Evolutionary conservation across 2,797 vertebrate genomes (phyloP), one percentile per base, ranked within the genome.

Genomic region (Euthynnus affinis): DNA sequence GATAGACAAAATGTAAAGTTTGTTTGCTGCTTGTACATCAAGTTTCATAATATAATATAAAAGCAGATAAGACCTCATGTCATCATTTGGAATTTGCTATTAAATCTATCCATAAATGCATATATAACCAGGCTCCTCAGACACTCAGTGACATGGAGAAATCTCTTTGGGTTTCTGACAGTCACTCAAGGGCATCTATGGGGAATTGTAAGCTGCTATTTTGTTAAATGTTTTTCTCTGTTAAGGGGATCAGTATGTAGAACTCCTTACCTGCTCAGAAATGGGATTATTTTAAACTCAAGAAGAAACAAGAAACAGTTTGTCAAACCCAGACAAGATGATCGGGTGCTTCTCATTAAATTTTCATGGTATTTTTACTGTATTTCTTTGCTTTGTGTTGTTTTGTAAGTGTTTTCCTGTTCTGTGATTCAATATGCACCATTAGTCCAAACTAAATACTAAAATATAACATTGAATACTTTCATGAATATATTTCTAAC

Each of bases 21-120:
- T 25, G 2, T 60, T 60, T 27, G 48, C 15, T 32, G 34, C 17
- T 37, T 46, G 2, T 27, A 25, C 34, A 22, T 20, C 10, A 34
- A 20, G 14, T 5, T 23, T 53, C 9, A 42, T 52, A 2, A 42
- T 1, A 13, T 44, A 6, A 25, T 37, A 25, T 69, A 34, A 59
- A 27, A 69, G n/a, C 29, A 9, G 8, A 37, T 22, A 52, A 15
- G 29, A 46, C 70, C 60, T 71, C 55, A 63, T 22, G 14, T 71
- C 29, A 57, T 52, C 34, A 61, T 80, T 81, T 72, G 5, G 51
- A 13, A 61, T 79, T 60, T 62, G 53, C 42, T 66, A 71, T 71
- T 67, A 66, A 53, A 78, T 22, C 44, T 25, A 53, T 29, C n/a
- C 44, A 17, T 44, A 42, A 67, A 65, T 32, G 62, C 44, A 69